phyloP scores from a whole-genome alignment of 2,797 vertebrate species.

The Furcifer pardalis region DNA sequence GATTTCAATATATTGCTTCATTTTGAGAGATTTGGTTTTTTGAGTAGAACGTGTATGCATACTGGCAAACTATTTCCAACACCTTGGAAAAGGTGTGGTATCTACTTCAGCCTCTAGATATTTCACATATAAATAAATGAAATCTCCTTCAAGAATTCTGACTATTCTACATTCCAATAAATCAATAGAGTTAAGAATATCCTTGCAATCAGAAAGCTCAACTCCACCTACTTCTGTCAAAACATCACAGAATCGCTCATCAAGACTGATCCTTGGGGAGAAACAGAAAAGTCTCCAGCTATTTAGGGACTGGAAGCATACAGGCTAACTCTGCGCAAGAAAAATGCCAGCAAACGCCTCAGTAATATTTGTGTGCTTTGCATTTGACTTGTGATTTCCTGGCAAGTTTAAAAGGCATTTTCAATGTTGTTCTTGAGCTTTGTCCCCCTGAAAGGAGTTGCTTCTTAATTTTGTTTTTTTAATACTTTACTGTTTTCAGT shows the following conservation, averaged over 20 bases:
- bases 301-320: not conserved
- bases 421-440: not conserved
- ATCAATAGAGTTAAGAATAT: not conserved
- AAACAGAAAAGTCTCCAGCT: not conserved
- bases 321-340: not conserved
- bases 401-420: not conserved
- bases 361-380: not conserved
- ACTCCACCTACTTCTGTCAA: not conserved
- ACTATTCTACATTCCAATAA: not conserved
- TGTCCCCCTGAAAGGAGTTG: not conserved
- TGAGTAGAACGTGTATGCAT: not conserved
- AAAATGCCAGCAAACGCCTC: not conserved
- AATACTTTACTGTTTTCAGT: too few species aligned
- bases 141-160: not conserved
- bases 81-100: not conserved
- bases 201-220: conserved; percentile 2
- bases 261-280: not conserved
- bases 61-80: not conserved
- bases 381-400: not conserved
- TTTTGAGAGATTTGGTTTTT: not conserved
- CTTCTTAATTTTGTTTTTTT: too few species aligned
- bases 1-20: not conserved
- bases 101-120: not conserved
- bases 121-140: not conserved
- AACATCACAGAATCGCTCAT: not conserved